A percentile compares a stretch with the other conserved stretches of the same genome.
Conservation (phyloP, 2,888 invertebrate species). For the Ceriagrion tenellum region DNA sequence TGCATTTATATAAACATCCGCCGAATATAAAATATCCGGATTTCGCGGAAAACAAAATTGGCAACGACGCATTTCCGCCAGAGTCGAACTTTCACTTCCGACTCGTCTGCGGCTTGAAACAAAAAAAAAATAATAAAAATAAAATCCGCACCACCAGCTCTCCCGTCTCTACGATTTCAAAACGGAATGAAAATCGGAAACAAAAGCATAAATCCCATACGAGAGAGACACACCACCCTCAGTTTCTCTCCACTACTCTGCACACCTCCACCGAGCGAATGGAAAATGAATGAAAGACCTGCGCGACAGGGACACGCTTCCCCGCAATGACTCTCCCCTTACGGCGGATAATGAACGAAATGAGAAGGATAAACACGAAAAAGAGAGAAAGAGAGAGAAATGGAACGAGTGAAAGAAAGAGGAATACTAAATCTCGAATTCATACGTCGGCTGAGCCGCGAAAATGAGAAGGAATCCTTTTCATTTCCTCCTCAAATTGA, state of each 20-base stretch:
- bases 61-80: background rate
- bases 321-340: background rate
- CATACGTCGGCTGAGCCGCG: background rate
- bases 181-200: background rate
- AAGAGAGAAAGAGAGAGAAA: background rate
- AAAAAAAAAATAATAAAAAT: too few species aligned
- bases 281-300: background rate
- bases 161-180: background rate
- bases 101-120: background rate
- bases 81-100: background rate
- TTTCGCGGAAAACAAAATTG: background rate
- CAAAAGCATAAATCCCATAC: background rate
- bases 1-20: too few species aligned
- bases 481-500: conserved; percentile 20
- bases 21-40: background rate
- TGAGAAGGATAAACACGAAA: background rate
- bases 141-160: background rate
- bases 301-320: background rate
- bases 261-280: background rate
- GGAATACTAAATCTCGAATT: background rate
- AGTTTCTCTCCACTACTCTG: background rate
- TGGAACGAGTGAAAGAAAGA: background rate
- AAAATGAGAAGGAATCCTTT: conserved; percentile 11
- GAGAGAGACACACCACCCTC: background rate
- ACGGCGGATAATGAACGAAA: background rate